These are phyloP conservation scores for Glossophaga mutica DNA, from an alignment of 2,797 vertebrate species.

Conservation along the genomic window DNA sequence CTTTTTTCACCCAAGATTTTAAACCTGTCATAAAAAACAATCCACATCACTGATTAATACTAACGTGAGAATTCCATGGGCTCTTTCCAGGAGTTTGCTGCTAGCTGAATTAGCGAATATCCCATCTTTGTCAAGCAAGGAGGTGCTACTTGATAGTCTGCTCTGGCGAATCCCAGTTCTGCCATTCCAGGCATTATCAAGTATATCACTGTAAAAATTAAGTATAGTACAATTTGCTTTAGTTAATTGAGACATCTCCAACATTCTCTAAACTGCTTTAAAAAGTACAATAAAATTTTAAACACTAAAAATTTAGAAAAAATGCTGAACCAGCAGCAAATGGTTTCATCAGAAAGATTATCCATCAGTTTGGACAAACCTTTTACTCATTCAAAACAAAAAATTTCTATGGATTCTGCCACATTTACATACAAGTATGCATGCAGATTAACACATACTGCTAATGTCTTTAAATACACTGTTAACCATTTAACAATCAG, in stretches of 20 bases:
- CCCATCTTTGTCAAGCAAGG: slow-evolving; percentile 91
- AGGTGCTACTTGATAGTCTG: slow-evolving; percentile 80
- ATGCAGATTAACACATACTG: background rate
- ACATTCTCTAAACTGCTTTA: background rate
- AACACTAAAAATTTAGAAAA: background rate
- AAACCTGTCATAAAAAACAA: background rate
- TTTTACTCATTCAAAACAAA: slow-evolving; percentile 31
- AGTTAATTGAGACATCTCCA: background rate
- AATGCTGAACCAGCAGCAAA: slow-evolving; percentile 21
- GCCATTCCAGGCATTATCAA: slow-evolving; percentile 87
- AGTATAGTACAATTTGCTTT: background rate
- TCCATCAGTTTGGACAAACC: background rate
- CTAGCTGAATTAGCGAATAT: slow-evolving; percentile 92
- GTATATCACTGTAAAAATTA: slow-evolving; percentile 81
- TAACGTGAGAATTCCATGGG: slow-evolving; percentile 98
- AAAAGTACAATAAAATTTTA: slow-evolving; percentile 3
- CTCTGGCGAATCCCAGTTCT: slow-evolving; percentile 84
- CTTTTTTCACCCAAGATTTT: background rate
- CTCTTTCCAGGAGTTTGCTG: slow-evolving; percentile 96
- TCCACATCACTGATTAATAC: slow-evolving; percentile 72
- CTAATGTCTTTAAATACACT: background rate
- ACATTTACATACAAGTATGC: slow-evolving; percentile 11
- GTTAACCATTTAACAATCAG: background rate
- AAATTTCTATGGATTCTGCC: background rate
- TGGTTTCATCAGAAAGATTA: slow-evolving; percentile 8